Evolutionary conservation across 2,888 invertebrate genomes (phyloP).

Genomic region (Anagyrus pseudococci): DNA sequence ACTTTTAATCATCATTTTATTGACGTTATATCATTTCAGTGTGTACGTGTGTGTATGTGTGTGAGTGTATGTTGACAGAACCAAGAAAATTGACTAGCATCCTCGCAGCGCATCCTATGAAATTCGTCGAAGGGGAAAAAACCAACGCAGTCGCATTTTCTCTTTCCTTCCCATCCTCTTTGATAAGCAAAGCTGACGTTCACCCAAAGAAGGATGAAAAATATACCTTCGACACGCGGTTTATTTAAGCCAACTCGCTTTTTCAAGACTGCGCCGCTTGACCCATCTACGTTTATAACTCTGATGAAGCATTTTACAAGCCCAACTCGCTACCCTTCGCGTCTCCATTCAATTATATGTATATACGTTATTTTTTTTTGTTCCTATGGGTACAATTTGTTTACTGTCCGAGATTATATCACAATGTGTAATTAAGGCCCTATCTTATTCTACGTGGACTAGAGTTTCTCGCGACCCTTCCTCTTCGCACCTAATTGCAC

Average conservation of each 20-base stretch:
- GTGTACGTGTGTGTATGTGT: too few relatives aligned
- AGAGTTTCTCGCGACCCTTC: too few relatives aligned
- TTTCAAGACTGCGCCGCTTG: background rate
- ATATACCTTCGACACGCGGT: constrained; percentile 20
- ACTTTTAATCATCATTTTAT: constrained; percentile 22
- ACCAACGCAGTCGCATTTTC: constrained; percentile 12
- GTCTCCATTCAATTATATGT: background rate
- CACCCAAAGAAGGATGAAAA: background rate
- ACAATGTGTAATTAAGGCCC: constrained; percentile 40
- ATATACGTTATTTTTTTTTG: background rate
- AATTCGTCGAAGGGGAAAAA: background rate
- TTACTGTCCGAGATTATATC: constrained; percentile 35
- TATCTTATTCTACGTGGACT: constrained; percentile 38
- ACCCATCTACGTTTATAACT: constrained; percentile 4
- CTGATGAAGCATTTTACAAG: constrained; percentile 13
- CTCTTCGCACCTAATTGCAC: too few relatives aligned
- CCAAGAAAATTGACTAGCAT: constrained; percentile 34
- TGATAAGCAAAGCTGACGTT: too few relatives aligned
- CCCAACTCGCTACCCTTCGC: background rate
- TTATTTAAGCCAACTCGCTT: constrained; percentile 3
- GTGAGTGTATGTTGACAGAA: too few relatives aligned
- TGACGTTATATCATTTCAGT: constrained; percentile 33
- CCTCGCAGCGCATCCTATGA: constrained; percentile 26
- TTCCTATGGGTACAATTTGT: constrained; percentile 12
- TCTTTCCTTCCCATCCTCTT: constrained; percentile 9